phyloP scores from a whole-genome alignment of 2,888 invertebrate species.

The Loripinus fragilis region DNA sequence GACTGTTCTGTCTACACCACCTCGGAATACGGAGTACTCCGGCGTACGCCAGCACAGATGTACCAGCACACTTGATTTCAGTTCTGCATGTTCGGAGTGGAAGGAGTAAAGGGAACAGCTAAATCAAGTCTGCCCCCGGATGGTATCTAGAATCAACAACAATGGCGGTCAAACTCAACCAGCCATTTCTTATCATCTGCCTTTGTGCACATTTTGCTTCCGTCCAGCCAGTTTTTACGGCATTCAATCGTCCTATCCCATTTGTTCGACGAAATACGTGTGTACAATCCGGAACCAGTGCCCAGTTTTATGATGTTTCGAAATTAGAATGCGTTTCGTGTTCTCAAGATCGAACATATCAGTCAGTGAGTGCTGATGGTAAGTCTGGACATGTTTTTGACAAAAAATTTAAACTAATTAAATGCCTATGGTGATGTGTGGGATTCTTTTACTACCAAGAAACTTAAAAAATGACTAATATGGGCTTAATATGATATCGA shows the following conservation, averaged over 20 bases:
- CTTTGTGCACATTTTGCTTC: background rate
- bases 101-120: too few species aligned
- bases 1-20: too few species aligned
- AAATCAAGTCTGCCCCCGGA: too few species aligned
- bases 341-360: slow-evolving; percentile 64
- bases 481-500: too few species aligned
- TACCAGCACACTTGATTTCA: too few species aligned
- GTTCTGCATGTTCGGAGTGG: too few species aligned
- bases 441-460: too few species aligned
- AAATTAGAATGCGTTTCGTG: slow-evolving; percentile 70
- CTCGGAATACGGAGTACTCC: too few species aligned
- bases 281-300: slow-evolving; percentile 49
- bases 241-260: slow-evolving; percentile 42
- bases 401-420: too few species aligned
- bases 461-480: too few species aligned
- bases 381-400: slow-evolving; percentile 62
- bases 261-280: slow-evolving; percentile 53
- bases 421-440: too few species aligned
- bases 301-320: slow-evolving; percentile 74
- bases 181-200: background rate
- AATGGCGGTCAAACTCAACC: slow-evolving; percentile 35
- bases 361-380: slow-evolving; percentile 74
- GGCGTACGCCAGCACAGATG: too few species aligned
- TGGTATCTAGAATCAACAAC: slow-evolving; percentile 34
- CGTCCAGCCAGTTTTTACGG: background rate